Percentiles rank a stretch among this genome's conserved stretches.
Evolutionary conservation across 1,140 invertebrate genomes (phyloP).

Genomic region (Nymphalis io): DNA sequence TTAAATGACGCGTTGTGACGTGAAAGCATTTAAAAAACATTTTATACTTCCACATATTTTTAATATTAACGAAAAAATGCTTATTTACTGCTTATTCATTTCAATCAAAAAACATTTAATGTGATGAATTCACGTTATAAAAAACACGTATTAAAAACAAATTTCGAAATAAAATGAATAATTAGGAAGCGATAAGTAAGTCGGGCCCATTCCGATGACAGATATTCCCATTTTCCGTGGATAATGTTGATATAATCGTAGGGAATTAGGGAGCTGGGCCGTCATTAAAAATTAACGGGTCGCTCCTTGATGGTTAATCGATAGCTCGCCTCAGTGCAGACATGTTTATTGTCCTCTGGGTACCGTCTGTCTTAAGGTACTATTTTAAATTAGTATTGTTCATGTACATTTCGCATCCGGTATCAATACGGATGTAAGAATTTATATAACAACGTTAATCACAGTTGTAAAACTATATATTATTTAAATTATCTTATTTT

Average conservation of each 20-base stretch:
- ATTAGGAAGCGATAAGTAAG: slow-evolving; percentile 25
- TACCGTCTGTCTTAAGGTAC: slow-evolving; percentile 13
- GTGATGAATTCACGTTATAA: not conserved
- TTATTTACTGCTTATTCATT: too few species aligned
- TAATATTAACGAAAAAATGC: too few species aligned
- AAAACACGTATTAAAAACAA: not conserved
- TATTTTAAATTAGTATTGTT: not conserved
- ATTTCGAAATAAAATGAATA: slow-evolving; percentile 18
- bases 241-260: slow-evolving; percentile 64
- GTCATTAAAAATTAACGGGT: slow-evolving; percentile 68
- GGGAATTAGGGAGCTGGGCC: slow-evolving; percentile 53
- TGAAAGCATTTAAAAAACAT: too few species aligned
- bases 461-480: too few species aligned
- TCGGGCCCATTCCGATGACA: slow-evolving; percentile 54
- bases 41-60: too few species aligned
- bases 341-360: slow-evolving; percentile 27
- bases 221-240: slow-evolving; percentile 38
- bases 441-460: too few species aligned
- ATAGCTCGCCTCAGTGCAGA: slow-evolving; percentile 42
- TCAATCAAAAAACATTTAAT: not conserved
- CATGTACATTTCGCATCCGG: too few species aligned
- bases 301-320: slow-evolving; percentile 65
- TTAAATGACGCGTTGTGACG: too few species aligned
- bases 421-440: too few species aligned
- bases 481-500: too few species aligned